phyloP scores from a whole-genome alignment of 2,888 invertebrate genomes.

The Athalia cordata region DNA sequence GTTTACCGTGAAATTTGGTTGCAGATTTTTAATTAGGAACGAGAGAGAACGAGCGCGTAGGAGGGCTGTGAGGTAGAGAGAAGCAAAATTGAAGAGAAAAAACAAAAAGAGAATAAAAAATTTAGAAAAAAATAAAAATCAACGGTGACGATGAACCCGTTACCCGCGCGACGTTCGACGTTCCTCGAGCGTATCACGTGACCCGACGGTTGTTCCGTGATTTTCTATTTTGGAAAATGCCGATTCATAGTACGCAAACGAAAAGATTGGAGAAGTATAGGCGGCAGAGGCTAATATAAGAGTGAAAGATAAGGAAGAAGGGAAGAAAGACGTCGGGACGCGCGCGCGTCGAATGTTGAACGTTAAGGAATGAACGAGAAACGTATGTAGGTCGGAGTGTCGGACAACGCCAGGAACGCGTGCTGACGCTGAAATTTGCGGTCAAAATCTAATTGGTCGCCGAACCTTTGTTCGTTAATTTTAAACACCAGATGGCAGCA shows the following conservation, averaged over 20 bases:
- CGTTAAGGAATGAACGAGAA: neutral
- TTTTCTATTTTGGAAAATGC: slow-evolving; percentile 38
- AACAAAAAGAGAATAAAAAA: neutral
- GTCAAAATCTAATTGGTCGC: slow-evolving; percentile 38
- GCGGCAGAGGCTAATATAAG: slow-evolving; percentile 14
- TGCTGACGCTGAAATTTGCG: slow-evolving; percentile 35
- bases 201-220: slow-evolving; percentile 23
- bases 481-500: slow-evolving; percentile 40
- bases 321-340: slow-evolving; percentile 43
- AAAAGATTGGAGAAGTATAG: neutral
- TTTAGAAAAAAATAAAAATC: neutral
- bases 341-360: slow-evolving; percentile 22
- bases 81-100: neutral
- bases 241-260: slow-evolving; percentile 28
- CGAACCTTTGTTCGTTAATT: slow-evolving; percentile 29
- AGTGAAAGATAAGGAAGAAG: slow-evolving; percentile 47
- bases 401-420: slow-evolving; percentile 36
- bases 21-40: too few species aligned
- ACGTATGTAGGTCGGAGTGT: slow-evolving; percentile 38
- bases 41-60: too few species aligned
- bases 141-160: neutral
- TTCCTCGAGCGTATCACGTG: slow-evolving; percentile 1
- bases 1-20: too few species aligned
- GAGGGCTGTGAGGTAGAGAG: neutral
- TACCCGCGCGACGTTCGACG: neutral